Base-by-base conservation (phyloP, 2,113 vertebrate genomes). In the Erythrocercus mccallii region DNA sequence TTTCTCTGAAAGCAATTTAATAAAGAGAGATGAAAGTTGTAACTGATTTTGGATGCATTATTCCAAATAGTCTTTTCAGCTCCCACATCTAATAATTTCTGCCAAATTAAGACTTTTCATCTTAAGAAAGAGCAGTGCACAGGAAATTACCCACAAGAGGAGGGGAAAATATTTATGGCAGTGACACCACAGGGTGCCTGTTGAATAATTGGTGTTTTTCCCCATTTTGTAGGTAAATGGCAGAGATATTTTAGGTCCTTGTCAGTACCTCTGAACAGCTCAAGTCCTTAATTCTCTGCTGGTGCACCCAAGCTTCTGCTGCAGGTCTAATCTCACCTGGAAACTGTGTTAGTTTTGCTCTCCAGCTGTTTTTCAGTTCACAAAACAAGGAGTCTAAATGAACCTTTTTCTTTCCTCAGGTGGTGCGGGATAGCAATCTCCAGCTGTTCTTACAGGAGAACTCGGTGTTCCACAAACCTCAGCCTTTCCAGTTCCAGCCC, bases 381-480 rank as follows among this genome's bases (percentile, higher is more conserved):
- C 24, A 16, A 23, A 54, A 4, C 6, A 5, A 22, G 3, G 3
- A 3, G 1, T 22, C 23, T 81, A 13, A 88, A 12, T 4, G 15
- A 45, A 53, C 3, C 28, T 45, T 22, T 24, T 95, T 95, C 57
- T 94, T 71, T 94, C 51, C 96, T 17, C 96, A 99, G 99, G 99
- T 99, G 96, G 98, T 99, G 94, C 98, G 99, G 94, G 99, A 99
- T 94, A 99, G 98, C 98, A 99, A 99, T 90, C 99, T 99, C 48
- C 99, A 99, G 98, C 97, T 99, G 86, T 99, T 99, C 90, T 78
- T 99, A 79, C 99, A 99, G 97, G 99, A 99, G 94, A 99, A 99
- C 92, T 98, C 99, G 0, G 98, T 99, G 70, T 99, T 99, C 95
- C 99, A 99, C 97, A 99, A 99, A 98, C 98, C 98, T 10, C 98